Evolutionary conservation across 2,113 vertebrate genomes (phyloP), one percentile per base, ranked within the genome.

Genomic region (Anguilla rostrata): DNA sequence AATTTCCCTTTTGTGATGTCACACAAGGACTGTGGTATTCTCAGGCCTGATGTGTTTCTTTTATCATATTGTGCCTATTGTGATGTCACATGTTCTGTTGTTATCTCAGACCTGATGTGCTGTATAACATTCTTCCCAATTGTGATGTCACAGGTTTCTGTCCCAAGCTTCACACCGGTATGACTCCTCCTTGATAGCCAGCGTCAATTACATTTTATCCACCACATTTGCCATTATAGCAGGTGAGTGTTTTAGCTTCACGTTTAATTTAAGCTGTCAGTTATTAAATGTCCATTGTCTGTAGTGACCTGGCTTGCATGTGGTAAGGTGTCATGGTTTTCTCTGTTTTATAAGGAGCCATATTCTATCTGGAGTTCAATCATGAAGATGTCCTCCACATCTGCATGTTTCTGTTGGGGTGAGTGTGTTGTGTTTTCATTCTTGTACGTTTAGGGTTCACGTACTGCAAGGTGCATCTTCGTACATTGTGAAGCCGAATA

Each of bases 341-440:
- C 16, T 41, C 29, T 39, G 39, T 82, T 29, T 56, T 90, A 88
- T 75, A 66, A 99, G 98, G 98, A 41, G 97, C 97, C 3, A 93
- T 97, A 41, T 99, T 99, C 93, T 99, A 99, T 91, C 85, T 97
- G 85, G 98, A 99, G 88, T 99, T 99, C 88, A 94, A 91, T 0
- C 95, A 96, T 0, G 97, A 97, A 88, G 96, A 97, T 0, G 91
- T 92, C 1, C 97, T 99, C 82, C 98, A 99, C 88, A 95, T 99
- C 88, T 97, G 97, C 91, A 96, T 99, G 98, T 99, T 97, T 93
- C 91, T 96, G 0, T 94, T 99, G 87, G 98, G 98, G 98, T 99
- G 92, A 96, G 98, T 96, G 15, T 78, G 81, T 15, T 18, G 57
- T 39, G 6, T 71, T 71, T n/a, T 3, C 18, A 60, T 66, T 5